Evolutionary conservation across 2,797 vertebrate genomes (phyloP).

Genomic region (Oryzias sinensis): DNA sequence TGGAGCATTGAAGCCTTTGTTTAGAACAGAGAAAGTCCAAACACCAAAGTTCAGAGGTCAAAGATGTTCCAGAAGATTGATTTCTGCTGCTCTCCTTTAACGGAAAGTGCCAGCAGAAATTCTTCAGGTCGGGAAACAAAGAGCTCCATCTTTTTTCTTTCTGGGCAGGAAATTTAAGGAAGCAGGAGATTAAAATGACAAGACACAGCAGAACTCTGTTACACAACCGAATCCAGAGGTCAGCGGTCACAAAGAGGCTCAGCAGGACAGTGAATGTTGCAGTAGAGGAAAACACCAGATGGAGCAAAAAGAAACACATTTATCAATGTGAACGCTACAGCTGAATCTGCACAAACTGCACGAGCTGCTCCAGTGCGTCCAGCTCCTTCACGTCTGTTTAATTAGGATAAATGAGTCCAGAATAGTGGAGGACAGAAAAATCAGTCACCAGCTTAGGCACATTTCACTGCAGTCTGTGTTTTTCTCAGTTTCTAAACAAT

Average conservation of each 20-base stretch:
- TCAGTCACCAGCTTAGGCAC: too few species aligned
- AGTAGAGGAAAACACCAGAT: slow-evolving; percentile 31
- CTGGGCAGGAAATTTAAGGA: slow-evolving; percentile 66
- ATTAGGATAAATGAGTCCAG: too few species aligned
- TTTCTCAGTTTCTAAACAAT: too few species aligned
- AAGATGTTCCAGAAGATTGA: slow-evolving; percentile 5
- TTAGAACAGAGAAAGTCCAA: not conserved
- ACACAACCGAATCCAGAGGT: slow-evolving; percentile 32
- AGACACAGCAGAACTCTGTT: slow-evolving; percentile 58
- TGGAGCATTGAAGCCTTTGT: not conserved
- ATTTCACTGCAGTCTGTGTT: too few species aligned
- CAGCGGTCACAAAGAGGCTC: slow-evolving; percentile 12
- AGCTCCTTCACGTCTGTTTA: too few species aligned
- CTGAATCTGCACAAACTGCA: slow-evolving; percentile 34
- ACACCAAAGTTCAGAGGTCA: slow-evolving; percentile 9
- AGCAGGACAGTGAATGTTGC: slow-evolving; percentile 11
- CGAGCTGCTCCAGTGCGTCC: not conserved
- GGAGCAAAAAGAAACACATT: slow-evolving; percentile 23
- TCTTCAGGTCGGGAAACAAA: slow-evolving; percentile 19
- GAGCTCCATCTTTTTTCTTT: slow-evolving; percentile 8
- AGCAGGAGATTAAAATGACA: slow-evolving; percentile 60
- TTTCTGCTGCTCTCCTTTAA: not conserved
- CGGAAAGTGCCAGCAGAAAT: not conserved
- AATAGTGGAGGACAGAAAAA: too few species aligned
- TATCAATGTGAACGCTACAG: slow-evolving; percentile 22